These are phyloP conservation scores for Poecilia wingei DNA, from an alignment of 2,797 vertebrate species.

Conservation along the genomic window DNA sequence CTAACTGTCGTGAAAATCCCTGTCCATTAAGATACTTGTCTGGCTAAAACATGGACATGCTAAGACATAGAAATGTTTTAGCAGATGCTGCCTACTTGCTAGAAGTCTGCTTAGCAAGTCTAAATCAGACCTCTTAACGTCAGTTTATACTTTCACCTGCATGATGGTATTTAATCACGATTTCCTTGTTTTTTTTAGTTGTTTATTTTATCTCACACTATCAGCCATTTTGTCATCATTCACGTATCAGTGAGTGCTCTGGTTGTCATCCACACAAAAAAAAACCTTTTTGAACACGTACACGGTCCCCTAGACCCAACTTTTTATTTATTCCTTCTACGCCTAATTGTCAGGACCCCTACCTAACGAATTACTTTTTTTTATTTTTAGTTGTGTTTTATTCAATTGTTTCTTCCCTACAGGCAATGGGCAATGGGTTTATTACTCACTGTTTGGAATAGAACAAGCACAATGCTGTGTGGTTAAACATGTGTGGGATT, in stretches of 20 bases:
- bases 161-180: conserved; percentile 49
- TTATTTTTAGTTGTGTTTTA: conserved; percentile 19
- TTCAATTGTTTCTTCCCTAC: conserved; percentile 56
- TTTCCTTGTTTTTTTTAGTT: conserved; percentile 34
- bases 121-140: conserved; percentile 54
- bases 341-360: conserved; percentile 24
- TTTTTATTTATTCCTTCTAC: conserved; percentile 25
- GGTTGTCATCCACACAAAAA: conserved; percentile 60
- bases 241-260: conserved; percentile 68
- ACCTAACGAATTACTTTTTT: conserved; percentile 16
- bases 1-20: not conserved
- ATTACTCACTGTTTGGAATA: conserved; percentile 30
- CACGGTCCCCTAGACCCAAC: conserved; percentile 4
- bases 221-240: conserved; percentile 55
- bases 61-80: conserved; percentile 46
- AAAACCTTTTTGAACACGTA: conserved; percentile 25
- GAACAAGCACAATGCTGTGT: conserved; percentile 31
- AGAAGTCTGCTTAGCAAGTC: conserved; percentile 44
- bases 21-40: conserved; percentile 21
- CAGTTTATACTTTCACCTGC: conserved; percentile 43
- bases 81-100: conserved; percentile 29
- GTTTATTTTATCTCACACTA: conserved; percentile 45
- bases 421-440: conserved; percentile 39
- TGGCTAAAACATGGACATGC: conserved; percentile 28
- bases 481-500: conserved; percentile 12